Conservation (phyloP, 1,140 invertebrate species). For the Cecropterus lyciades region DNA sequence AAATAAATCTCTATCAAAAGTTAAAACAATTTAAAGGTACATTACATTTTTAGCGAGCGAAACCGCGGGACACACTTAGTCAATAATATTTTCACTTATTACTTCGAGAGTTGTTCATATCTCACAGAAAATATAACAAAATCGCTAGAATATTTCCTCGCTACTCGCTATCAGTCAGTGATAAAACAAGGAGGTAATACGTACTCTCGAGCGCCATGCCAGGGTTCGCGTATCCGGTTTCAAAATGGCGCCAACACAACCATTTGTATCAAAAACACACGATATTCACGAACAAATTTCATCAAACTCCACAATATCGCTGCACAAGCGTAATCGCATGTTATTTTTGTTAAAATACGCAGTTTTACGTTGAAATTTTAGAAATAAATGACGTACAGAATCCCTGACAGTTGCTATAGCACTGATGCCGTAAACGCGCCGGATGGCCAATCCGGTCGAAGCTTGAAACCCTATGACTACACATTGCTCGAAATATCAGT, state of each 20-base stretch:
- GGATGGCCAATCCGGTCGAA: constrained; percentile 30
- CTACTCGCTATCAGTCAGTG: neutral
- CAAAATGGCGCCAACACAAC: constrained; percentile 28
- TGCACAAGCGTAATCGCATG: neutral
- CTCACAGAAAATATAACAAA: too few species aligned
- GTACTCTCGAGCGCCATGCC: neutral
- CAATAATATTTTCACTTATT: too few species aligned
- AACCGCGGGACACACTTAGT: too few species aligned
- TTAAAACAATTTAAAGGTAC: too few species aligned
- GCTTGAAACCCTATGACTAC: constrained; percentile 2
- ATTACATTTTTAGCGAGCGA: too few species aligned
- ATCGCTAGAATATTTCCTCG: neutral
- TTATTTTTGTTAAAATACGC: neutral
- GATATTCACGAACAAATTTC: neutral
- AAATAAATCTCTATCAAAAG: too few species aligned
- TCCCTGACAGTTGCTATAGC: constrained; percentile 29
- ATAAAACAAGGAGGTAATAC: constrained; percentile 3
- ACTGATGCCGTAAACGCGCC: constrained; percentile 29
- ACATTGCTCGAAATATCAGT: constrained; percentile 10
- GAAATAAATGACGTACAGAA: constrained; percentile 28
- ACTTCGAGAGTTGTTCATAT: too few species aligned
- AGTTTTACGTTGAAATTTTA: constrained; percentile 2
- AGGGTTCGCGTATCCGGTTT: constrained; percentile 14
- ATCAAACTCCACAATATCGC: neutral
- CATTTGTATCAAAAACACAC: neutral